These are phyloP conservation scores for Netelia virgata DNA, from an alignment of 2,888 invertebrate genomes.

Conservation along the genomic window DNA sequence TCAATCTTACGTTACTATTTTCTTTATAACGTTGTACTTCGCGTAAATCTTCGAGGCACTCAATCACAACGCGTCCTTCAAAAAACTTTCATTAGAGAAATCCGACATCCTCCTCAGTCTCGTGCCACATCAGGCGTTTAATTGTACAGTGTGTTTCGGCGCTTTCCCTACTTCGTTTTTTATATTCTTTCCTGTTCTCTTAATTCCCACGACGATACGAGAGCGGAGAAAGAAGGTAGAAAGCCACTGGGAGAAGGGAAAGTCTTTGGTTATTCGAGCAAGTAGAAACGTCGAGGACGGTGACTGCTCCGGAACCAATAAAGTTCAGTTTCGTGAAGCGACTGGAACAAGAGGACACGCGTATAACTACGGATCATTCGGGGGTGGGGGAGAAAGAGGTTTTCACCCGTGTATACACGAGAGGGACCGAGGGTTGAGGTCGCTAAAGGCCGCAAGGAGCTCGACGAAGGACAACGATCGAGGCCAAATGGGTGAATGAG, in stretches of 20 bases:
- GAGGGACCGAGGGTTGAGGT: constrained; percentile 39
- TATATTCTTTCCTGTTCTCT: not conserved
- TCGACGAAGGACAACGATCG: constrained; percentile 24
- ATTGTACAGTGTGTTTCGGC: constrained; percentile 29
- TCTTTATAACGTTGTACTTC: too few species aligned
- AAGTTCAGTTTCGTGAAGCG: constrained; percentile 63
- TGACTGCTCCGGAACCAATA: constrained; percentile 66
- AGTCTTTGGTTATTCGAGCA: constrained; percentile 63
- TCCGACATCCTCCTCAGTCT: not conserved
- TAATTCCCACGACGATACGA: constrained; percentile 32
- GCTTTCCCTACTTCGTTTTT: constrained; percentile 13
- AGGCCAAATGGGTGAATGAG: constrained; percentile 53
- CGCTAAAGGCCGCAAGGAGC: constrained; percentile 47
- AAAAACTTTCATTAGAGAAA: constrained; percentile 7
- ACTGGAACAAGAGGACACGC: constrained; percentile 27
- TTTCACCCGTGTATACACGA: constrained; percentile 25
- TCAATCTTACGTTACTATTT: too few species aligned
- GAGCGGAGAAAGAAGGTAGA: not conserved
- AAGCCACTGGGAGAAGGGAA: constrained; percentile 60
- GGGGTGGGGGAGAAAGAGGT: constrained; percentile 11
- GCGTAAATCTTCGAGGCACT: not conserved
- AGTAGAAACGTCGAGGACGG: constrained; percentile 50
- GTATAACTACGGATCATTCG: constrained; percentile 33
- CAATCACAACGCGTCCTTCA: not conserved
- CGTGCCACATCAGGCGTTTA: constrained; percentile 36